Evolutionary conservation across 2,888 invertebrate genomes (phyloP), one percentile per base, ranked within the genome.

Genomic region (Cheilosia grossa): DNA sequence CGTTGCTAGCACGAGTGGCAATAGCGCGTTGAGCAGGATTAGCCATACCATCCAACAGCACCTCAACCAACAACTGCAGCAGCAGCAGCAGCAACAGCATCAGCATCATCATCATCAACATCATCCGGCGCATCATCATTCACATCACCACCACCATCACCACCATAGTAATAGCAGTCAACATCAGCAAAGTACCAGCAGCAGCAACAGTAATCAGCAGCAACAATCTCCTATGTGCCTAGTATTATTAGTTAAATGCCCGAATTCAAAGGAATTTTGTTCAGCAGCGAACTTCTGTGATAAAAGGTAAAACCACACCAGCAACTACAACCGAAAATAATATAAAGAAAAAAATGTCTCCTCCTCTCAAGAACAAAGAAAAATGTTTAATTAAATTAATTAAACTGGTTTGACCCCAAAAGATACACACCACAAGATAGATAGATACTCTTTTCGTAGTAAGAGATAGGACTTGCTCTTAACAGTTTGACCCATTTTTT

Each of bases 181-280:
- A 37, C 80, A 86, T 70, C 89, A 88, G 86, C 89, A 89, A 70
- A 90, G 89, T 91, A 89, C 61, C 87, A 87, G 56, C 59, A 69
- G 42, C 88, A 89, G 63, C 87, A 89, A 81, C 87, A 87, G 87
- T 82, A 88, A 87, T 70, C 89, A 88, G 87, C 89, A 89, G 75
- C 82, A 88, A 89, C 91, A 91, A 90, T 91, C 92, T 88, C 91
- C 92, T 88, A 89, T 92, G 89, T 91, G 91, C 89, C 91, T 91
- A 89, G 91, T 91, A 89, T 91, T 91, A 90, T 91, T 91, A 90
- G 92, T 91, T 89, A 91, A 92, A 90, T 91, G 91, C 89, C 92
- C 92, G 83, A 92, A 91, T 90, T 91, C 92, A 82, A 91, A 91
- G 89, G 92, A 91, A 89, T 91, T 91, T 89, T 92, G 91, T 89